Conservation (phyloP, 1,140 invertebrate genomes). For the Mya arenaria region DNA sequence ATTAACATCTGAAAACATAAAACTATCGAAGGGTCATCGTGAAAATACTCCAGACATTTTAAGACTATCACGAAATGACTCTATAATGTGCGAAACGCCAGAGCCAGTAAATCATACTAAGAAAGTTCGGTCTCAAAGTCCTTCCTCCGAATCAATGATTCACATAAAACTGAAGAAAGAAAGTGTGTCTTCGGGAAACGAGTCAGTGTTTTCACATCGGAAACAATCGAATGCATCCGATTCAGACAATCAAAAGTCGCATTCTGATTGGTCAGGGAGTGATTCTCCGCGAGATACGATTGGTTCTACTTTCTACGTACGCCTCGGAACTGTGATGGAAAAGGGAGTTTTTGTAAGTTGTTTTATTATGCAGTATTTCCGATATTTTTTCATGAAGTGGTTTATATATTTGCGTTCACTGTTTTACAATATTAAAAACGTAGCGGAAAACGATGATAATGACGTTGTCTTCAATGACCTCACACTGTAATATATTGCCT, state of each 20-base stretch:
- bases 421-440: no score
- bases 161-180: background rate
- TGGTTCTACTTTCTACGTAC: constrained; percentile 34
- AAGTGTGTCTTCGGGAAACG: background rate
- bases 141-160: no score
- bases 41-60: constrained; percentile 13
- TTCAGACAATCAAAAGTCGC: background rate
- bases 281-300: background rate
- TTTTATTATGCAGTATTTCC: background rate
- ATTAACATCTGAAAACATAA: background rate
- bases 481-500: no score
- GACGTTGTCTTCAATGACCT: no score
- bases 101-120: background rate
- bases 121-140: background rate
- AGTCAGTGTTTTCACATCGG: background rate
- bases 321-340: constrained; percentile 14
- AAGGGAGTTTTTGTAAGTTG: constrained; percentile 58
- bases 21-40: background rate
- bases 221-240: constrained; percentile 3
- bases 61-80: background rate
- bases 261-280: background rate
- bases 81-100: constrained; percentile 14
- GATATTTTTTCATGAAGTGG: background rate
- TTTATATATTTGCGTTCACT: no score
- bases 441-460: no score